A percentile compares a stretch with the other conserved stretches of the same genome.
Conservation (phyloP, 2,888 invertebrate species). For the Ceraclea dissimilis region DNA sequence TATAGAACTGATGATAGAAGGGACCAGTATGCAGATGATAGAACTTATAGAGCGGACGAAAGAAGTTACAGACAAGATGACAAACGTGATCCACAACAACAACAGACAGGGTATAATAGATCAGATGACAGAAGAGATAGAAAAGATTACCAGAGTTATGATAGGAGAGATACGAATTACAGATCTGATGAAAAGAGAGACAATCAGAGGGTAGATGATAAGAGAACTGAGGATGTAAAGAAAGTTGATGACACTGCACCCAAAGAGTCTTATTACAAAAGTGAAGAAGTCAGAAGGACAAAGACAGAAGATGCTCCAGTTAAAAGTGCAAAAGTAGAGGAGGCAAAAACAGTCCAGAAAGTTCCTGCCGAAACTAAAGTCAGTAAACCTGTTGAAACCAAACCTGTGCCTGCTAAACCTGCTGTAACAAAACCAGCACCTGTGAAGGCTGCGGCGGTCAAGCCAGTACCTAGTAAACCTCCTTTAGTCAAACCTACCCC, state of each 20-base stretch:
- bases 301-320: neutral
- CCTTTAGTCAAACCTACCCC: neutral
- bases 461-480: no score
- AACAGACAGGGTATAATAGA: conserved; percentile 3
- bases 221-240: neutral
- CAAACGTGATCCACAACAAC: conserved; percentile 3
- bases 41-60: conserved; percentile 7
- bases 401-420: neutral
- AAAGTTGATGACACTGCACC: neutral
- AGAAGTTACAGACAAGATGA: conserved; percentile 7
- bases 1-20: conserved; percentile 9
- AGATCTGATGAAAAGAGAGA: conserved; percentile 1
- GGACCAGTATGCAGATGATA: conserved; percentile 1
- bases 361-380: neutral
- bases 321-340: neutral
- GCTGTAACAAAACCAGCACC: neutral
- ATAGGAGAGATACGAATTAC: neutral
- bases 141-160: neutral
- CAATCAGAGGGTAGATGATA: neutral
- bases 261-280: neutral
- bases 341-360: neutral
- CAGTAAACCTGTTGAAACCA: neutral
- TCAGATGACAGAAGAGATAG: conserved; percentile 4
- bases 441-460: neutral
- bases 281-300: neutral